Percentiles rank a stretch among this genome's conserved stretches.
These are phyloP conservation scores for Lepidurus arcticus DNA, from an alignment of 1,140 invertebrate genomes.

Conservation along the genomic window DNA sequence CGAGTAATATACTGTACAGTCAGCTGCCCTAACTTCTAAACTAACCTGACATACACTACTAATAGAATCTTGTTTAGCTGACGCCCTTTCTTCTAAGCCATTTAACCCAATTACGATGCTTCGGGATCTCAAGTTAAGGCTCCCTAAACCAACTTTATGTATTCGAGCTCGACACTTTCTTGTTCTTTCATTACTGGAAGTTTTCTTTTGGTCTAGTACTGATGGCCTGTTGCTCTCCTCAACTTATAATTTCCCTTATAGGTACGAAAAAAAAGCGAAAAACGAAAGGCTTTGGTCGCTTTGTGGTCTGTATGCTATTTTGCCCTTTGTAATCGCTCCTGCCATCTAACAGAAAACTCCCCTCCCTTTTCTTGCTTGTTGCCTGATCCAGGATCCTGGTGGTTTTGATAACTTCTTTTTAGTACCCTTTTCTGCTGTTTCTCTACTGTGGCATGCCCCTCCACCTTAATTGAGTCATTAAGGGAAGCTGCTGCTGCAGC, in stretches of 20 bases:
- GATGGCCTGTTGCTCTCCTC: not conserved
- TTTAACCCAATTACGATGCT: constrained; percentile 3
- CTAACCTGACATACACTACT: not conserved
- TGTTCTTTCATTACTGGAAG: not conserved
- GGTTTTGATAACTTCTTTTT: constrained; percentile 22
- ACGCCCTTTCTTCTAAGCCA: not conserved
- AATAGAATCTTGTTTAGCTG: constrained; percentile 20
- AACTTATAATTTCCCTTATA: not conserved
- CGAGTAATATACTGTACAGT: not conserved
- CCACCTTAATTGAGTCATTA: constrained; percentile 2
- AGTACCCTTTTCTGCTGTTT: not conserved
- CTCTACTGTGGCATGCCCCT: not conserved
- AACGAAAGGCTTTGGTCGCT: not conserved
- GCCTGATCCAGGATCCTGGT: not conserved
- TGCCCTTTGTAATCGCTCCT: not conserved
- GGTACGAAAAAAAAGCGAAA: not conserved
- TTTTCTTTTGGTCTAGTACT: not conserved
- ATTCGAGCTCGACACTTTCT: not conserved
- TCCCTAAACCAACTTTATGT: constrained; percentile 10
- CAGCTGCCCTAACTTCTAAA: too few relatives aligned
- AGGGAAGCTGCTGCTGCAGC: not conserved
- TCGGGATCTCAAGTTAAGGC: not conserved
- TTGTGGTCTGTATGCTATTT: not conserved
- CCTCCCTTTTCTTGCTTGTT: constrained; percentile 12
- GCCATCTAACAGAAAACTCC: not conserved